phyloP scores from a whole-genome alignment of 2,113 vertebrate species.

The Alexandromys fortis region DNA sequence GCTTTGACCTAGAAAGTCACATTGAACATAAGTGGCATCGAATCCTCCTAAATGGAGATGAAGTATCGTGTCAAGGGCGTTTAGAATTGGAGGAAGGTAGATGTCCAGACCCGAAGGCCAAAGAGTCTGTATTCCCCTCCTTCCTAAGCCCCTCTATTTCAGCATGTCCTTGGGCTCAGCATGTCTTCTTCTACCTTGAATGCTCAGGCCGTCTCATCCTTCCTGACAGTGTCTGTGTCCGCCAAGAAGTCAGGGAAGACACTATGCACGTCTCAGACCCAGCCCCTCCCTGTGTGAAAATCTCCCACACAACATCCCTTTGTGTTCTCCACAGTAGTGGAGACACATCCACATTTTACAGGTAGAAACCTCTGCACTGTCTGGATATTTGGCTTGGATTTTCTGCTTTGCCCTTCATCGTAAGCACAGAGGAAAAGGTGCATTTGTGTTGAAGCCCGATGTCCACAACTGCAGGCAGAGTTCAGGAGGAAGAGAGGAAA shows the following conservation, averaged over 20 bases:
- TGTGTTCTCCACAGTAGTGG: neutral
- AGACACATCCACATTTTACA: slow-evolving; percentile 2
- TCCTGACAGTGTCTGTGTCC: neutral
- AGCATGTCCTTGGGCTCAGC: neutral
- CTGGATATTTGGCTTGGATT: neutral
- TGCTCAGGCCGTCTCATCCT: neutral
- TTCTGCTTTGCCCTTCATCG: neutral
- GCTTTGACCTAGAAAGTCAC: slow-evolving; percentile 57
- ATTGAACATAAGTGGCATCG: neutral
- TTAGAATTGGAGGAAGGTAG: neutral
- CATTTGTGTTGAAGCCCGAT: neutral
- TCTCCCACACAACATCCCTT: neutral
- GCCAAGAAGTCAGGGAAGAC: neutral
- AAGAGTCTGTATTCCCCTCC: neutral
- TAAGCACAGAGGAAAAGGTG: neutral
- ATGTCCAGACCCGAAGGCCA: neutral
- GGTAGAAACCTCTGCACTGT: neutral
- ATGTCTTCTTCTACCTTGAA: neutral
- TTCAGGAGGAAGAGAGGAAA: neutral
- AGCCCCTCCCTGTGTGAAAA: neutral
- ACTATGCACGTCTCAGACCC: neutral
- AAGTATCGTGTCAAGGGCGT: neutral
- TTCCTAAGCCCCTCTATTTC: neutral
- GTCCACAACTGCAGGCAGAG: neutral
- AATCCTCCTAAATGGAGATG: slow-evolving; percentile 53